These are phyloP conservation scores for Petrocephalus sullivani DNA, from an alignment of 2,797 vertebrate genomes.

Conservation along the genomic window DNA sequence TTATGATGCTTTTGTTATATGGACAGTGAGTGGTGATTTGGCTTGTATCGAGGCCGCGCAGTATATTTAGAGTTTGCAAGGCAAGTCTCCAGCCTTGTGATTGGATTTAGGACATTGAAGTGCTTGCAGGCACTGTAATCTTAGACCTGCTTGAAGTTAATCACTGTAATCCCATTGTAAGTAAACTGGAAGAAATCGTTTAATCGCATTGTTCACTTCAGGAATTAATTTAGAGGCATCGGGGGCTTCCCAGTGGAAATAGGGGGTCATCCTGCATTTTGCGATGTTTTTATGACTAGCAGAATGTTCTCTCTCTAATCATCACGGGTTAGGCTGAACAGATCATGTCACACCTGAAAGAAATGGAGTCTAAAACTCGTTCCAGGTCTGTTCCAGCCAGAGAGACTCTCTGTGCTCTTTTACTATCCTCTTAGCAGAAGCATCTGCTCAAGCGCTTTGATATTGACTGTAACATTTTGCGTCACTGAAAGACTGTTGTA, in stretches of 20 bases:
- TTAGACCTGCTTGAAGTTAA: background rate
- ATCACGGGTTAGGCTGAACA: too few relatives aligned
- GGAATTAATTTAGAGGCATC: background rate
- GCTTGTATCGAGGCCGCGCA: background rate
- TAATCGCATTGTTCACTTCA: background rate
- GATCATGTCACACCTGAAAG: background rate
- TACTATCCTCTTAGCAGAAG: background rate
- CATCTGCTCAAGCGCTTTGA: background rate
- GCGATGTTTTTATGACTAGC: background rate
- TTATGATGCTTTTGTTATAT: background rate
- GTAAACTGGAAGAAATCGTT: background rate
- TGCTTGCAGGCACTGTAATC: background rate
- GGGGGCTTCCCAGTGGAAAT: background rate
- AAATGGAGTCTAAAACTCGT: background rate
- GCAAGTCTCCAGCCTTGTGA: constrained; percentile 12
- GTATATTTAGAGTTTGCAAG: background rate
- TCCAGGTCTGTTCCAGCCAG: background rate
- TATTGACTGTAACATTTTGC: background rate
- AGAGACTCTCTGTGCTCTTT: background rate
- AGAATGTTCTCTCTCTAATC: too few relatives aligned
- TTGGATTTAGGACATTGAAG: background rate
- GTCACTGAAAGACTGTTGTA: background rate
- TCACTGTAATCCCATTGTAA: constrained; percentile 9
- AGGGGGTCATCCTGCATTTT: background rate
- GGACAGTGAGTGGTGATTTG: background rate